These are phyloP conservation scores for Thereva nobilitata DNA, from an alignment of 2,888 invertebrate genomes.

Conservation along the genomic window DNA sequence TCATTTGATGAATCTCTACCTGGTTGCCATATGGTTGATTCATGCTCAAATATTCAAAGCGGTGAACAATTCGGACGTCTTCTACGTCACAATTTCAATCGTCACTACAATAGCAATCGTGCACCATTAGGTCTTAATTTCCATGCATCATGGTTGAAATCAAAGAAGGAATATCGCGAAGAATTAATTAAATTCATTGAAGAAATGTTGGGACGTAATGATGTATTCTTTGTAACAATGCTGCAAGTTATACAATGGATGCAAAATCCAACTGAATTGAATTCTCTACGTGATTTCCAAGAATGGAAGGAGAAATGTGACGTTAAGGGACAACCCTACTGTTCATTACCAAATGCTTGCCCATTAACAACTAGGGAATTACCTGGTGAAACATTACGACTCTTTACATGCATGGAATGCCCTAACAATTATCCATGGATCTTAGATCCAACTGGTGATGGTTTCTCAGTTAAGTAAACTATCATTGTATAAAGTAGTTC, in stretches of 20 bases:
- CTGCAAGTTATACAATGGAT: slow-evolving; percentile 94
- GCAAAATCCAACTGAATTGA: slow-evolving; percentile 89
- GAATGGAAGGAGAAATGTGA: slow-evolving; percentile 97
- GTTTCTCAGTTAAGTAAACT: slow-evolving; percentile 63
- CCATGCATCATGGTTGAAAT: slow-evolving; percentile 94
- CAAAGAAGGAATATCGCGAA: slow-evolving; percentile 89
- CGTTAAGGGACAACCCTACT: slow-evolving; percentile 90
- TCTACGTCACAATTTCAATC: slow-evolving; percentile 90
- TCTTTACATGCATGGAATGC: slow-evolving; percentile 95
- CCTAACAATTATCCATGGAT: slow-evolving; percentile 96
- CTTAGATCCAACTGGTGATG: slow-evolving; percentile 91
- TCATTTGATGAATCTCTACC: slow-evolving; percentile 91
- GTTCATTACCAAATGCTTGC: slow-evolving; percentile 89
- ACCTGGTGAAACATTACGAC: slow-evolving; percentile 87
- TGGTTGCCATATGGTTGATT: slow-evolving; percentile 93
- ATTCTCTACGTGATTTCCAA: slow-evolving; percentile 85
- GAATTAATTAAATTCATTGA: slow-evolving; percentile 91
- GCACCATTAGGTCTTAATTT: slow-evolving; percentile 91
- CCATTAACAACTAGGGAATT: slow-evolving; percentile 86
- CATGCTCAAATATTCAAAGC: slow-evolving; percentile 88
- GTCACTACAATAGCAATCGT: slow-evolving; percentile 90
- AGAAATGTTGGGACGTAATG: slow-evolving; percentile 85
- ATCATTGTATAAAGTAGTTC: slow-evolving; percentile 54
- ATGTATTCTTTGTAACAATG: slow-evolving; percentile 92
- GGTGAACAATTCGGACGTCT: slow-evolving; percentile 90